phyloP scores from a whole-genome alignment of 2,797 vertebrate species.

The Galagoides demidoff region DNA sequence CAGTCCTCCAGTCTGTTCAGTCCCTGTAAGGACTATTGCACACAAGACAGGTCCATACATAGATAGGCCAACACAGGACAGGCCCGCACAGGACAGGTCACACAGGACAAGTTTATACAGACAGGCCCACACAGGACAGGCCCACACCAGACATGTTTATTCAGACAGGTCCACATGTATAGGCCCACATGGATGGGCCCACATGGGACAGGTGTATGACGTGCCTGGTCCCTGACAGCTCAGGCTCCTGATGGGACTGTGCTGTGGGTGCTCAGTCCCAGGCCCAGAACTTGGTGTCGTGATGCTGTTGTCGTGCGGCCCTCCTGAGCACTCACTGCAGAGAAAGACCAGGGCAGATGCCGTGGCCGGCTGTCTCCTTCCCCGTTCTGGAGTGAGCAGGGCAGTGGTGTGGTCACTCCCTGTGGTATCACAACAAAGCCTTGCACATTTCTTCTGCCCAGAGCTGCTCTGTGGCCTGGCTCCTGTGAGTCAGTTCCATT shows the following conservation, averaged over 20 bases:
- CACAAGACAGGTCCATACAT: not conserved
- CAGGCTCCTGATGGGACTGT: not conserved
- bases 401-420: not conserved
- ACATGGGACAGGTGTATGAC: not conserved
- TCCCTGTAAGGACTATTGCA: not conserved
- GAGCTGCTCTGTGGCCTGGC: not conserved
- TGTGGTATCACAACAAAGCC: not conserved
- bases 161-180: not conserved
- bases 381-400: too few species aligned
- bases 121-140: not conserved
- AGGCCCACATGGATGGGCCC: too few species aligned
- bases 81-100: too few species aligned
- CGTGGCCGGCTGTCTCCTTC: too few species aligned
- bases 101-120: accelerated
- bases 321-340: too few species aligned
- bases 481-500: not conserved
- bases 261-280: not conserved
- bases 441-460: not conserved
- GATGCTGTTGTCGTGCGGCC: too few species aligned
- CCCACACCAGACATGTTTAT: not conserved
- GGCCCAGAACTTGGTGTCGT: not conserved
- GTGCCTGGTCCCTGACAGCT: not conserved
- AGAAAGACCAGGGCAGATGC: too few species aligned
- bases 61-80: not conserved
- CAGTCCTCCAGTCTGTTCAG: not conserved